phyloP scores from a whole-genome alignment of 2,888 invertebrate species.

The Morpho helenor region DNA sequence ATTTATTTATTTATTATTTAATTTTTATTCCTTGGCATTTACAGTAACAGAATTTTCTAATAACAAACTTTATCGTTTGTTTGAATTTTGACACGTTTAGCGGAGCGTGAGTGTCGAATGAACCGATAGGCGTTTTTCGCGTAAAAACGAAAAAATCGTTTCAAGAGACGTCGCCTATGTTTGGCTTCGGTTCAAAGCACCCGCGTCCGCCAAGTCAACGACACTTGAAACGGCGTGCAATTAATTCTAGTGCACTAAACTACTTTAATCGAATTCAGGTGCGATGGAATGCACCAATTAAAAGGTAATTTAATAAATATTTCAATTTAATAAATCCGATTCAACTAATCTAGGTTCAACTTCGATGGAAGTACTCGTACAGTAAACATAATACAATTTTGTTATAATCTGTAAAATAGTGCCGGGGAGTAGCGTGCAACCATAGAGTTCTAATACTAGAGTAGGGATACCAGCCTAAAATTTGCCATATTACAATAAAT shows the following conservation, averaged over 20 bases:
- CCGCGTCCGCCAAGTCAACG: slow-evolving; percentile 40
- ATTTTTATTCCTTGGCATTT: too few relatives aligned
- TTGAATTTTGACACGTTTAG: neutral
- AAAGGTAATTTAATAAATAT: too few relatives aligned
- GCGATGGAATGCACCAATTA: neutral
- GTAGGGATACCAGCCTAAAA: too few relatives aligned
- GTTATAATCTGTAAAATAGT: too few relatives aligned
- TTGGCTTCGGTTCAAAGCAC: slow-evolving; percentile 45
- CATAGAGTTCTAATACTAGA: too few relatives aligned
- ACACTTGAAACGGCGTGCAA: slow-evolving; percentile 31
- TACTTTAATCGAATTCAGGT: slow-evolving; percentile 14
- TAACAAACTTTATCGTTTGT: neutral
- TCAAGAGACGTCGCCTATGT: slow-evolving; percentile 27
- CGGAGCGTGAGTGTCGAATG: slow-evolving; percentile 17
- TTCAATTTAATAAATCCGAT: too few relatives aligned
- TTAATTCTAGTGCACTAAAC: slow-evolving; percentile 21
- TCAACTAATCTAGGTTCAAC: too few relatives aligned
- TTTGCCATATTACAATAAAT: too few relatives aligned
- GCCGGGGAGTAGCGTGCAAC: too few relatives aligned
- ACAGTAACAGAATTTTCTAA: neutral
- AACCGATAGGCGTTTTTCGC: slow-evolving; percentile 12
- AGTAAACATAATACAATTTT: too few relatives aligned
- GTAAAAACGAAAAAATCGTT: slow-evolving; percentile 12
- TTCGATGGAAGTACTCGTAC: too few relatives aligned
- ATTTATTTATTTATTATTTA: too few relatives aligned